Percentiles rank a stretch among this genome's conserved stretches.
Conservation (phyloP, 2,113 vertebrate genomes). For the Equus quagga region DNA sequence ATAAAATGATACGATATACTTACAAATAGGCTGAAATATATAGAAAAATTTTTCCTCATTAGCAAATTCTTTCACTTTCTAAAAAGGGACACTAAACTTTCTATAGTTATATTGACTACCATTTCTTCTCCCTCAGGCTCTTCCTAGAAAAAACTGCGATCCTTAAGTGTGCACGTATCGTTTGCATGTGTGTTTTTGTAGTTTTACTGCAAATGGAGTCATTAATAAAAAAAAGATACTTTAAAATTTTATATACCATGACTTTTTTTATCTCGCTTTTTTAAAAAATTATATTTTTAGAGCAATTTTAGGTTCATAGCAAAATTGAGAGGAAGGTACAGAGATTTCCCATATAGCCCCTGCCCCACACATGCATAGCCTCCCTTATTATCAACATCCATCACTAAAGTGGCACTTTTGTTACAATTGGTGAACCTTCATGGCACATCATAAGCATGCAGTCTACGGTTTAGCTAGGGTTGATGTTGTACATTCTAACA, state of each 20-base stretch:
- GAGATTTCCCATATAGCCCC: background rate
- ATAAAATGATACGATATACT: background rate
- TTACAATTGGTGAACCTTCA: background rate
- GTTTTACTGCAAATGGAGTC: background rate
- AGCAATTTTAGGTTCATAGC: background rate
- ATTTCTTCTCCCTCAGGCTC: background rate
- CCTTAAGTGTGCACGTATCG: background rate
- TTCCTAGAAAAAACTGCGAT: background rate
- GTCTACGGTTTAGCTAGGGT: background rate
- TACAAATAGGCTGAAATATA: background rate
- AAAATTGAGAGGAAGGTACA: background rate
- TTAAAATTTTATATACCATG: background rate
- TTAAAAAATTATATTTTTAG: background rate
- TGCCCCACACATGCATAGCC: background rate
- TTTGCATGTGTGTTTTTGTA: background rate
- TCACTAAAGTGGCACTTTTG: background rate
- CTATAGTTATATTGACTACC: background rate
- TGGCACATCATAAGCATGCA: background rate
- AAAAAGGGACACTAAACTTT: background rate
- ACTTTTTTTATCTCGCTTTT: background rate
- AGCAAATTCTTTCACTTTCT: background rate
- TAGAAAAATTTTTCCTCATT: background rate
- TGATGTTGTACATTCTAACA: background rate
- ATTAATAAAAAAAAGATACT: background rate
- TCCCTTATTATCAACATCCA: background rate